Conservation (phyloP, 1,140 invertebrate genomes). For the Cylas formicarius region DNA sequence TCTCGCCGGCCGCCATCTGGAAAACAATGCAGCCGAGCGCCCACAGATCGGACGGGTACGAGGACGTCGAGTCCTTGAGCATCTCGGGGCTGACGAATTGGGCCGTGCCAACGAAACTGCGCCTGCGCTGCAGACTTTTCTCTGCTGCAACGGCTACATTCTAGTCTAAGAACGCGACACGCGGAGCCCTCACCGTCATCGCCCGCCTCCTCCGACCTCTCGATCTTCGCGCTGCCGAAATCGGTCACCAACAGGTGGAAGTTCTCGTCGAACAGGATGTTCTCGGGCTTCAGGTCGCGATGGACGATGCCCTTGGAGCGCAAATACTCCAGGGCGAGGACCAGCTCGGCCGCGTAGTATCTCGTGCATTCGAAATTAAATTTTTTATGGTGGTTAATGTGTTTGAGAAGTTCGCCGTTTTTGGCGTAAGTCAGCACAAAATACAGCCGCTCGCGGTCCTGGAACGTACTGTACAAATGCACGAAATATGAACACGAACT, state of each 20-base stretch:
- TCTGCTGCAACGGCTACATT: not conserved
- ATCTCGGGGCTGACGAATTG: constrained; percentile 98
- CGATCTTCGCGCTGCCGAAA: constrained; percentile 93
- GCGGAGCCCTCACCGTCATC: constrained; percentile 30
- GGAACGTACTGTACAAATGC: constrained; percentile 92
- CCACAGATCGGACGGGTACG: constrained; percentile 90
- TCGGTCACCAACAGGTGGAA: constrained; percentile 97
- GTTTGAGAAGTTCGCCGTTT: constrained; percentile 86
- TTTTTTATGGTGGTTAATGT: constrained; percentile 84
- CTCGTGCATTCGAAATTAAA: constrained; percentile 82
- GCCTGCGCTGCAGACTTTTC: constrained; percentile 46
- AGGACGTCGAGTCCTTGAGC: constrained; percentile 71
- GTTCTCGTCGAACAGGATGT: constrained; percentile 82
- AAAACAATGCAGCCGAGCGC: constrained; percentile 95
- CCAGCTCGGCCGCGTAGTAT: constrained; percentile 91
- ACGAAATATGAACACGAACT: constrained; percentile 77
- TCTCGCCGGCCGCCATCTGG: constrained; percentile 90
- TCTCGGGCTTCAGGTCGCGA: constrained; percentile 85
- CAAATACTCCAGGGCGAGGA: constrained; percentile 87
- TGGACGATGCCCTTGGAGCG: constrained; percentile 89
- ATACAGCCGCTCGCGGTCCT: constrained; percentile 87
- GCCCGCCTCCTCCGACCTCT: constrained; percentile 35
- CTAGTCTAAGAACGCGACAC: not conserved
- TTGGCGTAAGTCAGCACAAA: constrained; percentile 95
- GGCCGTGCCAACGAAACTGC: constrained; percentile 97